Evolutionary conservation across 2,797 vertebrate genomes (phyloP).

Genomic region (Triplophysa bombifrons): DNA sequence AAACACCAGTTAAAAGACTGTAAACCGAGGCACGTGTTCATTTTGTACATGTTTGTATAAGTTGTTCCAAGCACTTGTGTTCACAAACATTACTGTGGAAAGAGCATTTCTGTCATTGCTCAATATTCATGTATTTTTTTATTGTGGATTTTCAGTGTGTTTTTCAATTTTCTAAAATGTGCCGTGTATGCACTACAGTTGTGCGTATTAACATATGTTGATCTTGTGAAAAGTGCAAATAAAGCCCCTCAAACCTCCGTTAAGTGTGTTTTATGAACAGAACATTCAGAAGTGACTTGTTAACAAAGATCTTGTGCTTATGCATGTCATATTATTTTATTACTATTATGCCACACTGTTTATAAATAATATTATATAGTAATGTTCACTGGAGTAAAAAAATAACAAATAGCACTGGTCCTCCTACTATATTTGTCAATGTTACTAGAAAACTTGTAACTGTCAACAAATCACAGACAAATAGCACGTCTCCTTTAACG

Average conservation of each 20-base stretch:
- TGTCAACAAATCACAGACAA: too few species aligned
- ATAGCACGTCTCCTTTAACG: background rate
- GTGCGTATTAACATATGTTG: constrained; percentile 64
- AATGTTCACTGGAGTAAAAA: too few species aligned
- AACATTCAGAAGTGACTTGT: background rate
- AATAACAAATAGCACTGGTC: too few species aligned
- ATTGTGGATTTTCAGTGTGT: constrained; percentile 63
- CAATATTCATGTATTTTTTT: constrained; percentile 57
- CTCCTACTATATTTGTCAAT: too few species aligned
- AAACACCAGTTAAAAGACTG: constrained; percentile 27
- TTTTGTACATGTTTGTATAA: constrained; percentile 20
- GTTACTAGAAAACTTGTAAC: too few species aligned
- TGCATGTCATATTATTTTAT: too few species aligned
- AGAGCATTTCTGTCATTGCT: constrained; percentile 61
- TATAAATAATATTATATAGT: too few species aligned
- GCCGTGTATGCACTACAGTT: constrained; percentile 61
- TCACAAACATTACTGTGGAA: constrained; percentile 42
- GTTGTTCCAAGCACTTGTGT: constrained; percentile 17
- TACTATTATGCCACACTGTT: too few species aligned
- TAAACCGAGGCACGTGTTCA: constrained; percentile 7
- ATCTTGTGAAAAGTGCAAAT: constrained; percentile 82
- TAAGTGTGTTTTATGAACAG: constrained; percentile 26
- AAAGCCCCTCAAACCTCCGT: constrained; percentile 74
- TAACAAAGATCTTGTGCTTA: background rate
- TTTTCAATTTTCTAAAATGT: constrained; percentile 66